phyloP scores from a whole-genome alignment of 2,797 vertebrate genomes.

The Rhinoraja longicauda region DNA sequence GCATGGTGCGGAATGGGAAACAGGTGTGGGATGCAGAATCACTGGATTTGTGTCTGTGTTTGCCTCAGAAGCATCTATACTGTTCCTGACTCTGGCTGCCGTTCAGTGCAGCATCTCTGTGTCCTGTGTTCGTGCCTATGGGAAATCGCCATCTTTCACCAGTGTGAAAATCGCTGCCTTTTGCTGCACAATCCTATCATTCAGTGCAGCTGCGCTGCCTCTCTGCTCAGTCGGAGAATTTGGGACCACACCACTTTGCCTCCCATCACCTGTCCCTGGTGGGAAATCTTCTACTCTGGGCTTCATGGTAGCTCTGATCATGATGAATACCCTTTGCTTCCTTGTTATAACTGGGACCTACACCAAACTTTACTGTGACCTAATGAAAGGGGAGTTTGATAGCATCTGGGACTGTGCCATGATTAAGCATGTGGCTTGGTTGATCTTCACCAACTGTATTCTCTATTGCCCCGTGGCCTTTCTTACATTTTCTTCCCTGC shows the following conservation, averaged over 20 bases:
- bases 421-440: slow-evolving; percentile 89
- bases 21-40: slow-evolving; percentile 70
- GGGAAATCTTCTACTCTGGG: slow-evolving; percentile 67
- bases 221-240: slow-evolving; percentile 78
- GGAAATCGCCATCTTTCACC: slow-evolving; percentile 68
- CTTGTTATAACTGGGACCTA: slow-evolving; percentile 80
- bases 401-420: slow-evolving; percentile 85
- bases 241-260: slow-evolving; percentile 80
- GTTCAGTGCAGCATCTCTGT: slow-evolving; percentile 79
- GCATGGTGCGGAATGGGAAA: slow-evolving; percentile 82
- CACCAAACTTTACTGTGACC: slow-evolving; percentile 82
- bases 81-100: slow-evolving; percentile 78
- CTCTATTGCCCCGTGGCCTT: slow-evolving; percentile 91
- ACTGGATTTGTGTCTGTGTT: slow-evolving; percentile 83
- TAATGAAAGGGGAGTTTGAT: slow-evolving; percentile 75
- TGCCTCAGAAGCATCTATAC: slow-evolving; percentile 76
- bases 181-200: slow-evolving; percentile 70
- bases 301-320: slow-evolving; percentile 78
- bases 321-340: slow-evolving; percentile 87
- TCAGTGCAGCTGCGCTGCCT: slow-evolving; percentile 69
- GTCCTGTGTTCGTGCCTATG: slow-evolving; percentile 66
- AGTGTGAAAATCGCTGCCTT: slow-evolving; percentile 68
- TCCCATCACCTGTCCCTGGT: slow-evolving; percentile 72
- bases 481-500: slow-evolving; percentile 81
- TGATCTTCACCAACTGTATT: slow-evolving; percentile 87